Conservation (phyloP, 2,888 invertebrate genomes). For the Dinocampus coccinellae region DNA sequence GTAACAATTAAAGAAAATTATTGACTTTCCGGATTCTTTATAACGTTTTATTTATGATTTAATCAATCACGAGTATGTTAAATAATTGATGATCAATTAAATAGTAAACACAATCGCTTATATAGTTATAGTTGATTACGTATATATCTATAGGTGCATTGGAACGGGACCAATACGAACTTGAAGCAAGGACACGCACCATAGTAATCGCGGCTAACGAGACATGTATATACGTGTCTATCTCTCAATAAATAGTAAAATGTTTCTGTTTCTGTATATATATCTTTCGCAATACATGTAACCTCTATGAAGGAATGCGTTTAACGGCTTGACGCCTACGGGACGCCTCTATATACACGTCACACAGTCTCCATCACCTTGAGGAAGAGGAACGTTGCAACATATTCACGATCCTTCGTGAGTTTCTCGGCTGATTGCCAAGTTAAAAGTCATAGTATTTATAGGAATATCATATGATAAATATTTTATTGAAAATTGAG, state of each 20-base stretch:
- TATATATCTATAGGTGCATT: conserved; percentile 32
- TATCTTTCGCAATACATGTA: conserved; percentile 62
- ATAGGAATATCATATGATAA: conserved; percentile 11
- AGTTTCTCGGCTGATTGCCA: conserved; percentile 66
- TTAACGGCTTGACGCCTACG: conserved; percentile 69
- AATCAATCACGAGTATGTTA: background rate
- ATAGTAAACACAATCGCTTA: background rate
- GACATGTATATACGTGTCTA: conserved; percentile 31
- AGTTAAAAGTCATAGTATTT: conserved; percentile 48
- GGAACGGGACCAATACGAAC: conserved; percentile 62
- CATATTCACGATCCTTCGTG: conserved; percentile 59
- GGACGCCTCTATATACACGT: conserved; percentile 64
- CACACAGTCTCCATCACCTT: conserved; percentile 60
- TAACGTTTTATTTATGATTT: background rate
- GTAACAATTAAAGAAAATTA: background rate
- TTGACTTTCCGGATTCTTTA: conserved; percentile 8
- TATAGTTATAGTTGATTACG: conserved; percentile 9
- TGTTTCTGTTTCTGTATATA: background rate
- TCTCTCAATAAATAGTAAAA: background rate
- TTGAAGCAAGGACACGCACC: conserved; percentile 66
- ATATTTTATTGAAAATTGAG: too few relatives aligned
- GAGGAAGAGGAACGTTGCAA: conserved; percentile 67
- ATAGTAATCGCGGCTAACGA: conserved; percentile 63
- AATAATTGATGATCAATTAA: conserved; percentile 5
- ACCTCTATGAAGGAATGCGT: conserved; percentile 69